These are phyloP conservation scores for Limnodromus scolopaceus DNA, from an alignment of 2,797 vertebrate species.

Conservation along the genomic window DNA sequence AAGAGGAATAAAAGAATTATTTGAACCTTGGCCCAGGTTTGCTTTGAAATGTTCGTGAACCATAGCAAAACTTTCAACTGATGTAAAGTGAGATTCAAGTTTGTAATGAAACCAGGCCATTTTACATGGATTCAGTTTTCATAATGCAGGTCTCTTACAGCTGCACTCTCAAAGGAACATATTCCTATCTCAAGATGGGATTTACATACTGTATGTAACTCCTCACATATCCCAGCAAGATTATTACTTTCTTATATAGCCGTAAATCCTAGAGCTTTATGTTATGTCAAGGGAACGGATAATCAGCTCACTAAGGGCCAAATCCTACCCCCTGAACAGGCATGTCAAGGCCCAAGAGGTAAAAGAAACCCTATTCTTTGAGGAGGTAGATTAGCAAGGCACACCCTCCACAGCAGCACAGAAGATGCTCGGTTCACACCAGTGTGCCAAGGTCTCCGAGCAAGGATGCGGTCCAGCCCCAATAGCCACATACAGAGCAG, in stretches of 20 bases:
- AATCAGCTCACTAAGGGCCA: constrained; percentile 68
- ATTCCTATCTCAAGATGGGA: constrained; percentile 66
- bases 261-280: constrained; percentile 67
- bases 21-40: constrained; percentile 5
- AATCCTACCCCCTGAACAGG: constrained; percentile 66
- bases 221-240: constrained; percentile 61
- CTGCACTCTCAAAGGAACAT: constrained; percentile 65
- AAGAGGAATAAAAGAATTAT: not conserved
- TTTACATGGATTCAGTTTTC: constrained; percentile 60
- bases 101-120: constrained; percentile 51
- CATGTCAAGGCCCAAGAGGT: constrained; percentile 59
- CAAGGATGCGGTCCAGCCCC: not conserved
- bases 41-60: constrained; percentile 28
- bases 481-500: not conserved
- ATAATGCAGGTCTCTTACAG: constrained; percentile 61
- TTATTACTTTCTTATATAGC: constrained; percentile 70
- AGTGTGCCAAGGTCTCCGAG: not conserved
- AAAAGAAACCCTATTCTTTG: constrained; percentile 42
- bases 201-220: constrained; percentile 71
- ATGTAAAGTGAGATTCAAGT: constrained; percentile 44
- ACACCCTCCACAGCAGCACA: not conserved
- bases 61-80: constrained; percentile 28
- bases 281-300: constrained; percentile 67
- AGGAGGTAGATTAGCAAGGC: constrained; percentile 27
- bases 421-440: not conserved